phyloP scores from a whole-genome alignment of 2,113 vertebrate genomes.

The Percopsis transmontana region DNA sequence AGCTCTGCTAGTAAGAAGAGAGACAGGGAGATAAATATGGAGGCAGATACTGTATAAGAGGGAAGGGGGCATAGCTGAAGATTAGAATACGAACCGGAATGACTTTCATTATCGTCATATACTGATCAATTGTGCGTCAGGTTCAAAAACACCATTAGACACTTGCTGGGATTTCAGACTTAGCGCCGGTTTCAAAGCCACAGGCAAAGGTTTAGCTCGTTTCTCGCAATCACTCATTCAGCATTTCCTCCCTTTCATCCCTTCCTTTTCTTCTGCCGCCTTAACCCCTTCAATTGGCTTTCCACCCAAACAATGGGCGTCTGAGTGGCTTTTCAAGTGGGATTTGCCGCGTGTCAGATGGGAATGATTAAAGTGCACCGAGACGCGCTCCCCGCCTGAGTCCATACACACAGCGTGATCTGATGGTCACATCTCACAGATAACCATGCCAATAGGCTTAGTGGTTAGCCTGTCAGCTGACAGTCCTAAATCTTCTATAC shows the following conservation, averaged over 20 bases:
- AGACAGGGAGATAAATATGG: not conserved
- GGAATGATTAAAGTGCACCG: constrained; percentile 61
- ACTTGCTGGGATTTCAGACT: not conserved
- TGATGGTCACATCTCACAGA: constrained; percentile 31
- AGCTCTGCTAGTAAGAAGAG: not conserved
- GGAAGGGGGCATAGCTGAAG: not conserved
- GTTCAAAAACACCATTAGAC: not conserved
- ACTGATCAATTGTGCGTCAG: not conserved
- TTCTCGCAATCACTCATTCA: not conserved
- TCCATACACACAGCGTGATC: constrained; percentile 17
- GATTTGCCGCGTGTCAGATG: constrained; percentile 65
- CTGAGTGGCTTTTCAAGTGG: constrained; percentile 64
- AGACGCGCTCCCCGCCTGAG: constrained; percentile 15
- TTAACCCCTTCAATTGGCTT: constrained; percentile 60
- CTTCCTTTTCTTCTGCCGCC: constrained; percentile 31
- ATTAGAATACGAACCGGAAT: not conserved
- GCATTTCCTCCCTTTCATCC: constrained; percentile 29
- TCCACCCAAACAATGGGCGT: constrained; percentile 59
- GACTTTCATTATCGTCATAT: not conserved
- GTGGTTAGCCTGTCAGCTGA: constrained; percentile 41
- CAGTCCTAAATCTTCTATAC: constrained; percentile 24
- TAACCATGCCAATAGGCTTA: constrained; percentile 44
- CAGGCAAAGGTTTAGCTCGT: no score
- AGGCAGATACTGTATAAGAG: not conserved
- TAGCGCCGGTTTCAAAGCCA: not conserved